Evolutionary conservation across 2,113 vertebrate genomes (phyloP).

Genomic region (Salminus brasiliensis): DNA sequence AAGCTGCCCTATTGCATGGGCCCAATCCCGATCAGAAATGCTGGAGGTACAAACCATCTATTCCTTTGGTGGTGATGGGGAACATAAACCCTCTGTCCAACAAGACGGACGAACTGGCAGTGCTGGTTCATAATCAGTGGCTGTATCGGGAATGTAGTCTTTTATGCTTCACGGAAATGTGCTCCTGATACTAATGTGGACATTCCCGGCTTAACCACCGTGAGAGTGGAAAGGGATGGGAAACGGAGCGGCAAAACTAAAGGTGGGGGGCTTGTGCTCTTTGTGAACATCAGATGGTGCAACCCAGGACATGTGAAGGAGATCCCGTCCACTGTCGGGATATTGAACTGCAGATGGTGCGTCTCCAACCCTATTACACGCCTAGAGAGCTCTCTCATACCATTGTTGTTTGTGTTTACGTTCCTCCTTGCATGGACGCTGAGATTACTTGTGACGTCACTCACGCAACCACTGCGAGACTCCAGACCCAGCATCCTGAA

Average conservation of each 20-base stretch:
- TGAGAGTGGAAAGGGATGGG: background rate
- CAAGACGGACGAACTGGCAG: background rate
- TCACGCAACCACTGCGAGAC: background rate
- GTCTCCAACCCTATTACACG: background rate
- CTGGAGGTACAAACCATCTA: background rate
- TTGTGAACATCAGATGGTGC: background rate
- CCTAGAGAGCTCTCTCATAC: background rate
- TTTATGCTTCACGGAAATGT: background rate
- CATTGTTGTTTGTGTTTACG: constrained; percentile 1
- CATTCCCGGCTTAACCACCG: background rate
- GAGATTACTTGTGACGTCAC: background rate
- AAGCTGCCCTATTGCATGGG: no score
- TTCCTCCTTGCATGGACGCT: background rate
- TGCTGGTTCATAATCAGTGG: background rate
- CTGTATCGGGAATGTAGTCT: background rate
- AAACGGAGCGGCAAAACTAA: background rate
- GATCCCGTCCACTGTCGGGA: background rate
- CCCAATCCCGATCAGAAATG: no score
- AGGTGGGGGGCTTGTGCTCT: no score
- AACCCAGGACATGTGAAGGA: background rate
- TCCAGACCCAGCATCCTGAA: background rate
- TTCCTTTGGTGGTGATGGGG: background rate
- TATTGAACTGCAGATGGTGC: background rate
- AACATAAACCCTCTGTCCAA: background rate
- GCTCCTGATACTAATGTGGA: background rate